Conservation (phyloP, 2,113 vertebrate genomes). For the Macquaria australasica region DNA sequence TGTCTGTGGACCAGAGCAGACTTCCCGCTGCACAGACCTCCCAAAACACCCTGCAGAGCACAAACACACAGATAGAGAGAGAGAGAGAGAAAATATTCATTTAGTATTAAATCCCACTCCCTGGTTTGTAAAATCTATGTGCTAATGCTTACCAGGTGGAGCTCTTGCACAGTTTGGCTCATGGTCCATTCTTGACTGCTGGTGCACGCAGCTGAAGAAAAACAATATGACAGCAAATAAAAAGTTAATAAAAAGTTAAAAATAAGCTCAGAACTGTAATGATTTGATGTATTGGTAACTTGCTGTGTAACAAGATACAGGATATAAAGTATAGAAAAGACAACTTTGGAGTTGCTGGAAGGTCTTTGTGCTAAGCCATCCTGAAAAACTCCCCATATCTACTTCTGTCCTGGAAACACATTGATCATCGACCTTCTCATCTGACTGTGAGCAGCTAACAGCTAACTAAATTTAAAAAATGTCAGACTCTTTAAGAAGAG, state of each 20-base stretch:
- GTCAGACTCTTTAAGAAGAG: background rate
- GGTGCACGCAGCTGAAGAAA: slow-evolving; percentile 87
- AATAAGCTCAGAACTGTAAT: background rate
- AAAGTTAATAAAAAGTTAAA: background rate
- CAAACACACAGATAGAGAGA: background rate
- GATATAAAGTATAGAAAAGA: background rate
- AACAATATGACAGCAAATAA: background rate
- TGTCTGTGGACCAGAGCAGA: slow-evolving; percentile 94
- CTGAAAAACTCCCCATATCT: background rate
- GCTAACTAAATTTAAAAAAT: background rate
- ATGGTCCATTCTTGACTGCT: slow-evolving; percentile 98
- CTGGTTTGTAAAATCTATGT: background rate
- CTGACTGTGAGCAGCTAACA: background rate
- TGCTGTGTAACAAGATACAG: background rate
- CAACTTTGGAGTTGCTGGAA: background rate
- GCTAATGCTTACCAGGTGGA: slow-evolving; percentile 89
- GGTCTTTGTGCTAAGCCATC: background rate
- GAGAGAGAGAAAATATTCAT: background rate
- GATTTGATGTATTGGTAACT: background rate
- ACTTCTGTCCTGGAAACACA: background rate
- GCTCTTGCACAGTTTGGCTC: slow-evolving; percentile 90
- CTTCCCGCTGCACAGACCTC: slow-evolving; percentile 92
- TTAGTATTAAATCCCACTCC: background rate
- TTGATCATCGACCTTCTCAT: background rate
- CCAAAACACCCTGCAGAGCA: slow-evolving; percentile 89